These are phyloP conservation scores for Gadopsis bispinosus DNA, from an alignment of 2,797 vertebrate species.

Conservation along the genomic window DNA sequence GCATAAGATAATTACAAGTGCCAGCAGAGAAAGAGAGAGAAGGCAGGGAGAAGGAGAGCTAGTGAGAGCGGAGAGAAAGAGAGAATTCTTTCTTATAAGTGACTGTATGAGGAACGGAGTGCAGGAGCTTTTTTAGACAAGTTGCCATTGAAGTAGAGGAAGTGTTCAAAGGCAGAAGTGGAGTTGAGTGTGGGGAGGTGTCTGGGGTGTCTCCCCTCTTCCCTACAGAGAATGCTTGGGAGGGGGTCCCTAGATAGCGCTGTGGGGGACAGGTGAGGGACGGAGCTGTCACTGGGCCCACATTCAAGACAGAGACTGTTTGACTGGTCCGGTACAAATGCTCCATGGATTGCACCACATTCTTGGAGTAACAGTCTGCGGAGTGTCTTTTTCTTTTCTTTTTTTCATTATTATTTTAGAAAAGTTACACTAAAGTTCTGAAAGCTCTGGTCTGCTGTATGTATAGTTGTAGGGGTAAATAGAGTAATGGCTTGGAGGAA, in stretches of 20 bases:
- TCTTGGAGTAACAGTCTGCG: conserved; percentile 70
- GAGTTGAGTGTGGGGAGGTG: conserved; percentile 78
- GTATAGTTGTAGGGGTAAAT: conserved; percentile 66
- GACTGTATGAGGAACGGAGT: conserved; percentile 82
- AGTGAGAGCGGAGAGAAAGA: conserved; percentile 70
- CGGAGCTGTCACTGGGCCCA: conserved; percentile 93
- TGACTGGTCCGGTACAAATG: conserved; percentile 78
- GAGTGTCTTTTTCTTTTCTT: conserved; percentile 47
- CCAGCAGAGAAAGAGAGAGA: conserved; percentile 82
- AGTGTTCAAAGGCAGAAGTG: conserved; percentile 86
- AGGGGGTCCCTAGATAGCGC: conserved; percentile 93
- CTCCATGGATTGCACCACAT: conserved; percentile 76
- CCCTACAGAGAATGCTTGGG: conserved; percentile 76
- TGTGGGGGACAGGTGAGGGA: conserved; percentile 97
- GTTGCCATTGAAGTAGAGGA: conserved; percentile 97
- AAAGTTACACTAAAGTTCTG: conserved; percentile 77
- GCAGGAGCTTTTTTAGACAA: conserved; percentile 91
- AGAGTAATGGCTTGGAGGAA: conserved; percentile 63
- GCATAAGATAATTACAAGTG: conserved; percentile 99
- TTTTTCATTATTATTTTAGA: conserved; percentile 64
- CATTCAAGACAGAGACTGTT: conserved; percentile 68
- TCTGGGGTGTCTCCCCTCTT: conserved; percentile 83
- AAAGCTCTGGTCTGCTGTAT: conserved; percentile 43
- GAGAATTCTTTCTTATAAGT: conserved; percentile 78
- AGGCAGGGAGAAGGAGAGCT: conserved; percentile 67